A percentile compares a stretch with the other conserved stretches of the same genome.
These are phyloP conservation scores for Xanthostigma xanthostigma DNA, from an alignment of 2,888 invertebrate genomes.

Conservation along the genomic window DNA sequence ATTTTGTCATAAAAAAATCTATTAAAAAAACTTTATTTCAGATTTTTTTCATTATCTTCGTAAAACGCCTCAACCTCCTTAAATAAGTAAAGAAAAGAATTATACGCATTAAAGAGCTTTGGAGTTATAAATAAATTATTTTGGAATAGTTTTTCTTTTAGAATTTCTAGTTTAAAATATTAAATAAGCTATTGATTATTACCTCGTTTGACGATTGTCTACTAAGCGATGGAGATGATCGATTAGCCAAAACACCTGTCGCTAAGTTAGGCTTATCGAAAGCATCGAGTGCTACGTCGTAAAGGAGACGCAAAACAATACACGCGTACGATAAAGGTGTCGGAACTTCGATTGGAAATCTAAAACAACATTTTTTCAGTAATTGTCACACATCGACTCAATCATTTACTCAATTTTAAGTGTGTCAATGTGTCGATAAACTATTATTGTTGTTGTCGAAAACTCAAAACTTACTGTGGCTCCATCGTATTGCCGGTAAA, in stretches of 20 bases:
- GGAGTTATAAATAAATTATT: too few relatives aligned
- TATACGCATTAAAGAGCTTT: too few relatives aligned
- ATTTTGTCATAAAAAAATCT: too few relatives aligned
- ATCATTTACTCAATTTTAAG: too few relatives aligned
- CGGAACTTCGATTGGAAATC: constrained; percentile 59
- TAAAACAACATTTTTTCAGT: constrained; percentile 21
- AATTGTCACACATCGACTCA: background rate
- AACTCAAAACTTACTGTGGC: constrained; percentile 36
- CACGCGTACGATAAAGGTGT: constrained; percentile 68
- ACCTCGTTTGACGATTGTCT: constrained; percentile 50
- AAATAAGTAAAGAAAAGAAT: too few relatives aligned
- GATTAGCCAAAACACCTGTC: constrained; percentile 44
- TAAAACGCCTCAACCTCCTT: too few relatives aligned
- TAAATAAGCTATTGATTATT: constrained; percentile 12
- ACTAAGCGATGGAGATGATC: constrained; percentile 42
- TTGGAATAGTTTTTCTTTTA: too few relatives aligned
- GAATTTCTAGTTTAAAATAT: too few relatives aligned
- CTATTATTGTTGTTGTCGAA: background rate
- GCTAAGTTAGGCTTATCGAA: constrained; percentile 77
- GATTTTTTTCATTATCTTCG: too few relatives aligned
- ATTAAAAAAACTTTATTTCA: too few relatives aligned
- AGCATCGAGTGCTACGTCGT: constrained; percentile 89
- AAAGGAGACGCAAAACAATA: constrained; percentile 72
- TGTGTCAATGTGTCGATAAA: background rate
- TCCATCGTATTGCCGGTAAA: constrained; percentile 65